These are phyloP conservation scores for Pyrochroa serraticornis DNA, from an alignment of 2,888 invertebrate genomes.

Conservation along the genomic window DNA sequence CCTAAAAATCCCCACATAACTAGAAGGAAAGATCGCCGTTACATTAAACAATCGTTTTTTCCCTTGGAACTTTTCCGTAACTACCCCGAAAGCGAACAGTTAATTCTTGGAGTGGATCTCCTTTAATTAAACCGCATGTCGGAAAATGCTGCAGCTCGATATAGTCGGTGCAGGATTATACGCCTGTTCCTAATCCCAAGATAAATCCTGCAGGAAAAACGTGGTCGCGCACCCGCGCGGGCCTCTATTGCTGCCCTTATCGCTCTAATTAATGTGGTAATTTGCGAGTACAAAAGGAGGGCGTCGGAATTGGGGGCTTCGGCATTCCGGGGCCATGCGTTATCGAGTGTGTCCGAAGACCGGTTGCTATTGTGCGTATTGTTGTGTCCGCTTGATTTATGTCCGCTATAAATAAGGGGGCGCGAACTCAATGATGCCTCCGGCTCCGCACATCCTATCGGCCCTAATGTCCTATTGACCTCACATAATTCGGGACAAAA, in stretches of 20 bases:
- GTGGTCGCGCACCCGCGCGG: background rate
- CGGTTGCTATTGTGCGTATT: constrained; percentile 48
- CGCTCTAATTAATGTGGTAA: constrained; percentile 41
- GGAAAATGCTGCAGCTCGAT: too few relatives aligned
- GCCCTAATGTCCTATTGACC: constrained; percentile 27
- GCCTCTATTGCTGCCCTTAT: constrained; percentile 23
- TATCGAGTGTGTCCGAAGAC: constrained; percentile 47
- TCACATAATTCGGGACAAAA: too few relatives aligned
- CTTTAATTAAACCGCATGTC: too few relatives aligned
- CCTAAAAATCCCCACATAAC: background rate
- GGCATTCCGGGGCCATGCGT: constrained; percentile 34
- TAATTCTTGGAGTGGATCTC: too few relatives aligned
- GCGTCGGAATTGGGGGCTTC: constrained; percentile 25
- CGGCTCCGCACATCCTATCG: constrained; percentile 37
- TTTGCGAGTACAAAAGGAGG: constrained; percentile 33
- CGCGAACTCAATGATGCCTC: constrained; percentile 48
- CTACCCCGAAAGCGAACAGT: too few relatives aligned
- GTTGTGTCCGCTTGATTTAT: constrained; percentile 49
- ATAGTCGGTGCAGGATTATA: too few relatives aligned
- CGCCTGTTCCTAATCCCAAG: background rate
- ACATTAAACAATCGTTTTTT: too few relatives aligned
- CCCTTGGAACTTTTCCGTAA: too few relatives aligned
- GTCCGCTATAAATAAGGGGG: constrained; percentile 47
- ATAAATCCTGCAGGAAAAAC: constrained; percentile 3
- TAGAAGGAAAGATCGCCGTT: too few relatives aligned